A percentile compares a stretch with the other conserved stretches of the same genome.
These are phyloP conservation scores for Drosophila melanosoma DNA, from an alignment of 2,888 invertebrate species.

Conservation along the genomic window DNA sequence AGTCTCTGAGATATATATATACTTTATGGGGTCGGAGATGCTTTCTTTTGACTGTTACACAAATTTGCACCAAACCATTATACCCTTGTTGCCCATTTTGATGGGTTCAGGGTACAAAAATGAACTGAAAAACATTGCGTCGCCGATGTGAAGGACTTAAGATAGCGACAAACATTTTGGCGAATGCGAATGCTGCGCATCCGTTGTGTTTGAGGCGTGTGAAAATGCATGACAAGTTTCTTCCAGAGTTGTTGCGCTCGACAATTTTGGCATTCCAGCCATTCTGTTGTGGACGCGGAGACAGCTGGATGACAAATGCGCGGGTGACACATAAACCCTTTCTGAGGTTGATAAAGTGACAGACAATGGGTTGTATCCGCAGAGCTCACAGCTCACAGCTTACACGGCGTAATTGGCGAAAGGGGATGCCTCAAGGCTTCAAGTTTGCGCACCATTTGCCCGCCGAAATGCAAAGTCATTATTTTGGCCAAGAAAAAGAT, in stretches of 20 bases:
- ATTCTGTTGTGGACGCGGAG: conserved; percentile 12
- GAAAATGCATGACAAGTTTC: conserved; percentile 29
- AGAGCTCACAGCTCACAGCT: conserved; percentile 6
- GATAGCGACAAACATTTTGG: conserved; percentile 31
- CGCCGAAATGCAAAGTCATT: conserved; percentile 73
- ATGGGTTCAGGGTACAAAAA: conserved; percentile 9
- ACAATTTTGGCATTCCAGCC: conserved; percentile 16
- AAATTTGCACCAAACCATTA: no score
- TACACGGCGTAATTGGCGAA: conserved; percentile 38
- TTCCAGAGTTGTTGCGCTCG: background rate
- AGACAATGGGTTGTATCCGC: conserved; percentile 53
- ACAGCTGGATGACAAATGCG: conserved; percentile 53
- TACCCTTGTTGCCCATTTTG: no score
- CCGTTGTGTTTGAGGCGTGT: conserved; percentile 13
- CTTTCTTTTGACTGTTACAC: no score
- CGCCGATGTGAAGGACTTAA: conserved; percentile 45
- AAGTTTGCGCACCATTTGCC: conserved; percentile 70
- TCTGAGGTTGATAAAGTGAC: conserved; percentile 69
- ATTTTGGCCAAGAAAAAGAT: conserved; percentile 56
- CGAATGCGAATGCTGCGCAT: conserved; percentile 9
- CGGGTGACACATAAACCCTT: conserved; percentile 64
- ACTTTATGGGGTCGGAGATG: no score
- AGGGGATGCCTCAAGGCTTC: background rate
- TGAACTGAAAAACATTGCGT: conserved; percentile 38
- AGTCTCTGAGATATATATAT: no score